Base-by-base conservation (phyloP, 2,113 vertebrate species). In the Chaetodon trifascialis region DNA sequence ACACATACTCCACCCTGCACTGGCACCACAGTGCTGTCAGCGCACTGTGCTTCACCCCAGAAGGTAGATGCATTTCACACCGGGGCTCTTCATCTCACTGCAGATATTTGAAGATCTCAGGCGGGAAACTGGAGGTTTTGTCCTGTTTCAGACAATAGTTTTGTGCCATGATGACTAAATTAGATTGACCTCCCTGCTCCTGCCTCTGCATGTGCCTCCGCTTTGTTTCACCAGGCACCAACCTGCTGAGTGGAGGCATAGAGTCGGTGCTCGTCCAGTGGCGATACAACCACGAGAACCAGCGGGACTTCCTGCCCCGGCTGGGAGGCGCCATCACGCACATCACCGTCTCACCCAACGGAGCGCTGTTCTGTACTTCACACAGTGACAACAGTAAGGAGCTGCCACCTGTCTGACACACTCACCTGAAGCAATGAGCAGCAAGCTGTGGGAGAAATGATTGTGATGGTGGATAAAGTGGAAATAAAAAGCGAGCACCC, bases 341-440 rank as follows among this genome's bases (percentile, higher is more conserved):
- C 65, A 95, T 99, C 72, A 85, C 93, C 0, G 89, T 96, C 44
- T 97, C 98, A 0, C 93, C 97, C 0, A 96, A 98, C 0, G 98
- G 98, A 1, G 16, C 95, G 0, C 93, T 97, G 21, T 96, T 95
- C 86, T 97, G 96, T 58, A 99, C 97, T 2, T 95, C 96, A 11
- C 98, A 99, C 83, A 83, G 92, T 1, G 97, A 99, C 92, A 99
- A 99, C 91, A 99, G 98, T 99, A 96, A 95, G 97, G 16, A 47
- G 19, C 65, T 25, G 16, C 8, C 49, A 12, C n/a, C n/a, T 64
- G 16, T 11, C 11, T 47, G 7, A 38, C 4, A 2, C 36, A 34
- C 46, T 54, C 4, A 6, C 51, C n/a, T 34, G 12, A 30, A 44
- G 38, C 5, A 67, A 11, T 21, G 0, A 42, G 4, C 44, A 42